phyloP scores from a whole-genome alignment of 2,113 vertebrate genomes.

The Mohoua ochrocephala region DNA sequence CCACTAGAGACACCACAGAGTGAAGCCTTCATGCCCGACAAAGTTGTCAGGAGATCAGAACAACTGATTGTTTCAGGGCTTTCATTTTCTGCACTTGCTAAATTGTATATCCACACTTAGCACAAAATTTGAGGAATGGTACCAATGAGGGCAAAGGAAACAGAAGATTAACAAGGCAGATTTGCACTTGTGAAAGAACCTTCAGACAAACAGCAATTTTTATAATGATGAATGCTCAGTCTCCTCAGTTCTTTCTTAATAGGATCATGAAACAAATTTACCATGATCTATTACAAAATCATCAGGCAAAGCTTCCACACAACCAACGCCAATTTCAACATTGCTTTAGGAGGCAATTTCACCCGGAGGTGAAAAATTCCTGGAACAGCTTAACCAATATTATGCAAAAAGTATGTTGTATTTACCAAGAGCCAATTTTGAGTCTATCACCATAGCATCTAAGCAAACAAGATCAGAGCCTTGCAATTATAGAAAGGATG shows the following conservation, averaged over 20 bases:
- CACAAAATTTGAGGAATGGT: conserved; percentile 9
- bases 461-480: conserved; percentile 67
- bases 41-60: background rate
- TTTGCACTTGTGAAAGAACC: conserved; percentile 21
- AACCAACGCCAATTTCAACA: conserved; percentile 55
- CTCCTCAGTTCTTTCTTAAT: conserved; percentile 40
- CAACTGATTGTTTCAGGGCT: background rate
- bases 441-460: conserved; percentile 47
- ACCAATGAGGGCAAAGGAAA: background rate
- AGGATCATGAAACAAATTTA: conserved; percentile 56
- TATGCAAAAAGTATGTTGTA: conserved; percentile 58
- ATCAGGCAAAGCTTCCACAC: conserved; percentile 49
- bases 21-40: background rate
- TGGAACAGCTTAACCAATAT: conserved; percentile 62
- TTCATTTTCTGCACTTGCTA: background rate
- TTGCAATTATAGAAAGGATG: conserved; percentile 65
- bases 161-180: conserved; percentile 21
- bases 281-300: conserved; percentile 36
- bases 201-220: conserved; percentile 15
- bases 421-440: conserved; percentile 65
- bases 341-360: conserved; percentile 65
- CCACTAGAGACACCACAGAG: background rate
- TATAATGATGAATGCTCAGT: conserved; percentile 31
- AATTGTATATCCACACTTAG: background rate
- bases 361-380: conserved; percentile 63